These are phyloP conservation scores for Forbesichthys papilliferus DNA, from an alignment of 2,113 vertebrate genomes.

Conservation along the genomic window DNA sequence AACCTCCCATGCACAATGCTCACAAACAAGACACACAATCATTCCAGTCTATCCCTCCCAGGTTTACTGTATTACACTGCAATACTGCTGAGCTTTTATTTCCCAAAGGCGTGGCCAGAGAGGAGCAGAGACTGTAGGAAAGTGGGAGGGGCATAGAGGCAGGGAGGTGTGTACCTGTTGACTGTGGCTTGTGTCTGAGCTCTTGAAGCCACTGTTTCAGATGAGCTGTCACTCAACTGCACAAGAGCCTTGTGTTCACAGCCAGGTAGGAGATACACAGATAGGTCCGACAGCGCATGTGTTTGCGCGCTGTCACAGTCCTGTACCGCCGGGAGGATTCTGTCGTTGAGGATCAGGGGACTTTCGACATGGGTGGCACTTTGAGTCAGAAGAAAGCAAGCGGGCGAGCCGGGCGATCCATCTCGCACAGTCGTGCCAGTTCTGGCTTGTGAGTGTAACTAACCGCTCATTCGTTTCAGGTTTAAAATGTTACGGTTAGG, in stretches of 20 bases:
- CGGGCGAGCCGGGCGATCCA: constrained; percentile 13
- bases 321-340: neutral
- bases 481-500: neutral
- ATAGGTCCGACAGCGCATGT: no score
- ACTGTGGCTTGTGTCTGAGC: constrained; percentile 14
- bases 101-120: neutral
- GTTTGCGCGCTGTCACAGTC: neutral
- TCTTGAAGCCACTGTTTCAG: neutral
- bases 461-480: constrained; percentile 16
- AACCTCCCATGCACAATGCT: constrained; percentile 2
- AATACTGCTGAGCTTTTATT: constrained; percentile 20
- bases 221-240: neutral
- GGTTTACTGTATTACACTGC: constrained; percentile 10
- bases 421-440: constrained; percentile 19
- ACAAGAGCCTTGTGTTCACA: neutral
- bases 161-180: constrained; percentile 42
- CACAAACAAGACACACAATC: neutral
- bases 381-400: constrained; percentile 55
- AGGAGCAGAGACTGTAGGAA: constrained; percentile 39
- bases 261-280: constrained; percentile 2
- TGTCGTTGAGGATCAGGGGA: neutral
- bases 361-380: constrained; percentile 57
- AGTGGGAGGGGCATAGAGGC: neutral
- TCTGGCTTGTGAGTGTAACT: constrained; percentile 53
- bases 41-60: constrained; percentile 7